Base-by-base conservation (phyloP, 2,888 invertebrate genomes). In the Scaeva pyrastri region DNA sequence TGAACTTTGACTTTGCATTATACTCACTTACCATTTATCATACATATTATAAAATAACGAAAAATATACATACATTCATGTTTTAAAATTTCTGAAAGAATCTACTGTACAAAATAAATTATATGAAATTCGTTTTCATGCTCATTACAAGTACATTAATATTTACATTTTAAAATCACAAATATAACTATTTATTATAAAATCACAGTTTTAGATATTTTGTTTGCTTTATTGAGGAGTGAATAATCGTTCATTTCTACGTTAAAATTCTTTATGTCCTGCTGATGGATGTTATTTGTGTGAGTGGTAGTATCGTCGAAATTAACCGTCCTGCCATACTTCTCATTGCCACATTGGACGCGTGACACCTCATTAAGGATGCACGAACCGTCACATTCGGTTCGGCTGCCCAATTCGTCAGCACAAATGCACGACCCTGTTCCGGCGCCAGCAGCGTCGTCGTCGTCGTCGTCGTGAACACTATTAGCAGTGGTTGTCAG, bases 281-380 rank as follows among this genome's bases (percentile, higher is more conserved):
- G 71, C 1, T 23, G 19, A 16, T 64, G 68, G 55, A 73, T 79
- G 45, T 66, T 60, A 52, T 66, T 74, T 50, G 3, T 48, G 6
- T 2, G n/a, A 1, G 10, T 43, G 16, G 31, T 78, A 11, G 55
- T 45, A 45, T 68, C 78, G 16, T 60, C 62, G 23, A 70, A 71
- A 81, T 45, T 64, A 50, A 66, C 66, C 12, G 58, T 23, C 39
- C 23, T 52, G 8, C 48, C 50, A 71, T 82, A 77, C 21, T 64
- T 70, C n/a, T 78, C 82, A 36, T 74, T 82, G 7, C 74, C 74
- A 12, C 86, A 74, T 26, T 76, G 87, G 21, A 91, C 90, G 4
- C 91, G 88, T 5, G 90, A 89, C 16, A 91, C 91, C 73, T 91
- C 91, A 77, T 90, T 91, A 26, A 91, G 88, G 62, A 91, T 91